Evolutionary conservation across 2,113 vertebrate genomes (phyloP).

Genomic region (Sander lucioperca): DNA sequence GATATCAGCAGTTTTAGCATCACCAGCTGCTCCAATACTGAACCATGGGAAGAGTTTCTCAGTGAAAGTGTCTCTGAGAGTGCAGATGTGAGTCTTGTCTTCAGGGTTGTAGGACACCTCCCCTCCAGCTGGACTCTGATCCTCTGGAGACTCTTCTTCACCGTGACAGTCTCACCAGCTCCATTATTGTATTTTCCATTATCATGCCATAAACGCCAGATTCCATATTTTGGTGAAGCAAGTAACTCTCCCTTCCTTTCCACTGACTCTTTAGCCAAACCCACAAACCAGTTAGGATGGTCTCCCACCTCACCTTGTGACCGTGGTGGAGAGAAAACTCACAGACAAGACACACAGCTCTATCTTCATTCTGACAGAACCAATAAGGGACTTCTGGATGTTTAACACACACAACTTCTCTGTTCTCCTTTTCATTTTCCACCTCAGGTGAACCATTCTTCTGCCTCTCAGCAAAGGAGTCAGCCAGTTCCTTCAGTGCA

Average conservation of each 20-base stretch:
- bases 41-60: slow-evolving; percentile 35
- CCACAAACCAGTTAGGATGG: too few relatives aligned
- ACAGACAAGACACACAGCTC: too few relatives aligned
- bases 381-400: not conserved
- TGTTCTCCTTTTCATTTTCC: not conserved
- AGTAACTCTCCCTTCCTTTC: too few relatives aligned
- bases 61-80: slow-evolving; percentile 51
- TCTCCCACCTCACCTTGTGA: too few relatives aligned
- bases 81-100: slow-evolving; percentile 47
- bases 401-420: slow-evolving; percentile 16
- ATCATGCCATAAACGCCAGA: too few relatives aligned
- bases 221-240: too few relatives aligned
- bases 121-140: slow-evolving; percentile 69
- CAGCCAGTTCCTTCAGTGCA: slow-evolving; percentile 21
- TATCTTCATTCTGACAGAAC: slow-evolving; percentile 50
- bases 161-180: fast-evolving
- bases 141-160: slow-evolving; percentile 44
- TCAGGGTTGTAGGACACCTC: slow-evolving; percentile 48
- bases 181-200: too few relatives aligned
- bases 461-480: slow-evolving; percentile 24
- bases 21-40: fast-evolving
- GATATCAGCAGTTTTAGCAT: slow-evolving; percentile 29
- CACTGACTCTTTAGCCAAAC: too few relatives aligned
- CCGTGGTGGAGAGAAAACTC: too few relatives aligned
- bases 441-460: not conserved